phyloP scores from a whole-genome alignment of 2,888 invertebrate species.

The Mythimna vitellina region DNA sequence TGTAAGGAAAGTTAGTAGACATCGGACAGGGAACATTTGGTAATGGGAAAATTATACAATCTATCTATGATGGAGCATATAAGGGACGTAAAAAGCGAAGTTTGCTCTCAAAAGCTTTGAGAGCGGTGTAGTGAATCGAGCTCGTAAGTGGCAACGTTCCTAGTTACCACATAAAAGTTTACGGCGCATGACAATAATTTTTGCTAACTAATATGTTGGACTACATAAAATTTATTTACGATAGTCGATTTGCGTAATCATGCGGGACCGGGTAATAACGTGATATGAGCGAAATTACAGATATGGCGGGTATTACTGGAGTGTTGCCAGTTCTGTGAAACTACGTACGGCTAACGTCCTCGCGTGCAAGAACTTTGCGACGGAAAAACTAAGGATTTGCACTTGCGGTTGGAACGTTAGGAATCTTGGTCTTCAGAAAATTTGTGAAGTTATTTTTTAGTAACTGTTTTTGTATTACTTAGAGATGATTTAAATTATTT shows the following conservation, averaged over 20 bases:
- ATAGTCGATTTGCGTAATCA: conserved; percentile 53
- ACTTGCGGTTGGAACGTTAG: conserved; percentile 7
- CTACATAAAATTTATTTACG: conserved; percentile 52
- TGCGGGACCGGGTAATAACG: conserved; percentile 35
- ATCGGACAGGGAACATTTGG: conserved; percentile 38
- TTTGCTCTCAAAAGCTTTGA: conserved; percentile 17
- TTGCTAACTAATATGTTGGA: conserved; percentile 52
- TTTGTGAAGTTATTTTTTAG: conserved; percentile 17
- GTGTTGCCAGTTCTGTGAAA: conserved; percentile 42
- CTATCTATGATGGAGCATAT: conserved; percentile 50
- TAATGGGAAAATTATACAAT: conserved; percentile 64
- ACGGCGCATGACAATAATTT: conserved; percentile 44
- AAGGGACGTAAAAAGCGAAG: conserved; percentile 29
- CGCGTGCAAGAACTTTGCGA: conserved; percentile 48
- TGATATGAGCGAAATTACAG: conserved; percentile 48
- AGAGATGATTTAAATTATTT: conserved; percentile 7
- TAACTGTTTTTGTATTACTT: background rate
- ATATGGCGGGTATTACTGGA: conserved; percentile 53
- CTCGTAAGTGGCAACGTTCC: conserved; percentile 32
- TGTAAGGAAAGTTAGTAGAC: conserved; percentile 42
- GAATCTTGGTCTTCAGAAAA: conserved; percentile 26
- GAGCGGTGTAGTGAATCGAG: background rate
- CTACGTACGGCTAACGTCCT: conserved; percentile 24
- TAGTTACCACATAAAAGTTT: conserved; percentile 48
- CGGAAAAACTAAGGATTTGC: conserved; percentile 39